These are phyloP conservation scores for Chironomus striatipennis DNA, from an alignment of 1,140 invertebrate genomes.

Conservation along the genomic window DNA sequence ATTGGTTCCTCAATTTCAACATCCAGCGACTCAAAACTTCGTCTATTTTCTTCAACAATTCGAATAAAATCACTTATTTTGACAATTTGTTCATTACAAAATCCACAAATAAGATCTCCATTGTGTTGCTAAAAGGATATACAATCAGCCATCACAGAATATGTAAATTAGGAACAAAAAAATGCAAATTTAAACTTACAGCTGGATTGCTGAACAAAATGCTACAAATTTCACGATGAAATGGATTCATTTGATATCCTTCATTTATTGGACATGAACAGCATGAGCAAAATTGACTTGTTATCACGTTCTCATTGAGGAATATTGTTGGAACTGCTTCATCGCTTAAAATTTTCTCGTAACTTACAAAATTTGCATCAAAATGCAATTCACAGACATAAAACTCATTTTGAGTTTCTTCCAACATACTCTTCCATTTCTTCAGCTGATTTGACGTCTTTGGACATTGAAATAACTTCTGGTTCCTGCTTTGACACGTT, in stretches of 20 bases:
- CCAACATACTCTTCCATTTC: background rate
- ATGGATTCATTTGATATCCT: background rate
- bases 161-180: background rate
- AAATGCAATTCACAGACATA: conserved; percentile 14
- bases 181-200: too few species aligned
- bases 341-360: background rate
- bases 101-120: too few species aligned
- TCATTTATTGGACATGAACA: background rate
- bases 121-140: background rate
- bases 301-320: background rate
- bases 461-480: background rate
- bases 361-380: background rate
- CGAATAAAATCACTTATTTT: too few species aligned
- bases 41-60: too few species aligned
- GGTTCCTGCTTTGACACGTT: too few species aligned
- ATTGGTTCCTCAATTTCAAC: too few species aligned
- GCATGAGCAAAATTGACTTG: background rate
- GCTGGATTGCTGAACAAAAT: background rate
- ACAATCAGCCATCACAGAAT: background rate
- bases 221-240: background rate
- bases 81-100: too few species aligned
- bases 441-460: background rate
- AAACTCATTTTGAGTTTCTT: background rate
- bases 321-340: background rate
- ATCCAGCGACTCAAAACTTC: too few species aligned